Conservation (phyloP, 2,113 vertebrate species). For the Rhegmatorhina hoffmannsi region DNA sequence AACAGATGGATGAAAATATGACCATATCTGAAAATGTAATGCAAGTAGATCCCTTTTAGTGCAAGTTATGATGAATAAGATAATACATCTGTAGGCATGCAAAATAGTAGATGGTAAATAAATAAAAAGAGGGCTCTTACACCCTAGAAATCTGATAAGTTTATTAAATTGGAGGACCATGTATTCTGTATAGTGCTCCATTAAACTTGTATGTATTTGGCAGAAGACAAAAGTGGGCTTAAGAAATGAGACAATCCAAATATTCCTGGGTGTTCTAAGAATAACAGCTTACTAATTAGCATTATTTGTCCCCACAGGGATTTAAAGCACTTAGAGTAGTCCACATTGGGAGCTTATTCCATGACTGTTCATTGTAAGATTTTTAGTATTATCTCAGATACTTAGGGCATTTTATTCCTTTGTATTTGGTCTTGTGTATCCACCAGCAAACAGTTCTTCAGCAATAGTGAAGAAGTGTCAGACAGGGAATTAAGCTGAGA, state of each 20-base stretch:
- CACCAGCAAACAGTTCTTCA: not conserved
- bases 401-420: not conserved
- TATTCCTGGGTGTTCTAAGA: not conserved
- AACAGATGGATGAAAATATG: not conserved
- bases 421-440: not conserved
- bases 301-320: fast-evolving
- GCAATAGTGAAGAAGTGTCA: not conserved
- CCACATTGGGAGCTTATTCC: not conserved
- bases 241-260: not conserved
- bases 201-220: not conserved
- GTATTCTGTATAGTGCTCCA: not conserved
- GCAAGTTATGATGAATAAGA: not conserved
- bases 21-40: not conserved
- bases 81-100: not conserved
- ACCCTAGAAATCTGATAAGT: not conserved
- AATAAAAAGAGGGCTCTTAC: not conserved
- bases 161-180: not conserved
- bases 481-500: not conserved
- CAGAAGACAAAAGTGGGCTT: not conserved
- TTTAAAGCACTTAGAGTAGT: not conserved
- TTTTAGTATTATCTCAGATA: not conserved
- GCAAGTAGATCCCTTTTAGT: not conserved
- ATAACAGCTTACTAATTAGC: not conserved
- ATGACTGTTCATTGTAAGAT: not conserved
- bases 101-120: not conserved